Conservation (phyloP, 2,888 invertebrate genomes). For the Cecidostiba fungosa region DNA sequence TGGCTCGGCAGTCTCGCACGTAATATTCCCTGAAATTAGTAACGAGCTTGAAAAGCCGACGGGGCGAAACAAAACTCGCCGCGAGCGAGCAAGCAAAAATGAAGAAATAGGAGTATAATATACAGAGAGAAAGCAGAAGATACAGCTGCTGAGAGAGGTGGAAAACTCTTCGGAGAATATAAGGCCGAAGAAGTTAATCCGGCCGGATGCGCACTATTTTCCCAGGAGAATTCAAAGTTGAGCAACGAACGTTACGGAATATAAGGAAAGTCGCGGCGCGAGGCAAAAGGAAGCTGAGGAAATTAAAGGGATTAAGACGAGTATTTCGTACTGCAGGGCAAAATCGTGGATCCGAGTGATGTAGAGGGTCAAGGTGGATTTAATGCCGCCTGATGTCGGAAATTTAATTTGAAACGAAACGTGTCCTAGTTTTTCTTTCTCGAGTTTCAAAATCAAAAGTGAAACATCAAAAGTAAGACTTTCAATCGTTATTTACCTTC, state of each 20-base stretch:
- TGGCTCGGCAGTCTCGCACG: background rate
- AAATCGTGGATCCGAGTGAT: background rate
- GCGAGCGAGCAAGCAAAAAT: background rate
- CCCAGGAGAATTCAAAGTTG: background rate
- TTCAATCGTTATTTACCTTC: no score
- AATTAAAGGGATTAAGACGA: background rate
- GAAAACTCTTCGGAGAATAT: background rate
- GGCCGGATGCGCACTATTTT: background rate
- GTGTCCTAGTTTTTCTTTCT: background rate
- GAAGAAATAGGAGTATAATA: constrained; percentile 16
- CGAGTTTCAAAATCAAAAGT: background rate
- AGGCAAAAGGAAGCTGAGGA: background rate
- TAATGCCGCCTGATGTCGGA: background rate
- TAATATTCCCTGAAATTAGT: constrained; percentile 44
- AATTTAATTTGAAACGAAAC: background rate
- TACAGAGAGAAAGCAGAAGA: constrained; percentile 10
- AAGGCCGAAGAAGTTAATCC: constrained; percentile 24
- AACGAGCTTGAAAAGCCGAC: constrained; percentile 28
- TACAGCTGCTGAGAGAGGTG: background rate
- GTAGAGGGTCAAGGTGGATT: background rate
- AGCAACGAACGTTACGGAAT: background rate
- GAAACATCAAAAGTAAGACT: background rate
- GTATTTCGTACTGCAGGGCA: background rate
- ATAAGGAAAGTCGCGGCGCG: background rate
- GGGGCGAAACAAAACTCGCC: constrained; percentile 19